Evolutionary conservation across 2,113 vertebrate genomes (phyloP), one percentile per base, ranked within the genome.

Genomic region (Microcebus griseorufus): DNA sequence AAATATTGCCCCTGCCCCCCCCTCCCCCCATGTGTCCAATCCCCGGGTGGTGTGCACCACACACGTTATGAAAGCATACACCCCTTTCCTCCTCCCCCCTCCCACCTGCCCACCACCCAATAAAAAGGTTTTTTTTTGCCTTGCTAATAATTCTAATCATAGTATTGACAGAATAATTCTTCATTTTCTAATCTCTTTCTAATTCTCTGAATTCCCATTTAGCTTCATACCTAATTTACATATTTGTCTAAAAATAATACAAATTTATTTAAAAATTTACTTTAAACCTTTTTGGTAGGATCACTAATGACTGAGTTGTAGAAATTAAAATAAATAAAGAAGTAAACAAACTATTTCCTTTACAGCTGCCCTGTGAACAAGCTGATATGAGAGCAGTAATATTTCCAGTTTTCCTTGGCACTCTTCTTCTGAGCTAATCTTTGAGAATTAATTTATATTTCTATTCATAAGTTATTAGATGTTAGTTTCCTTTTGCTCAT

Each of bases 401-500:
- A 58, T 90, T 96, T 96, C 87, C 86, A 78, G 76, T 75, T 97
- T 98, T 92, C 65, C 64, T 96, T 75, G 82, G 94, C 82, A 32
- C 34, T 88, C 13, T 97, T 97, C 97, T 97, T 95, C 34, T 97
- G 92, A 95, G 69, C 92, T 58, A 75, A 1, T 92, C 55, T 93
- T 96, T 97, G 78, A 97, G 72, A 96, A 89, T 98, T 60, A 96
- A 80, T 95, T 88, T 97, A 70, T 94, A 12, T 82, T 98, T 97
- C 97, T 81, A 97, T 97, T 98, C 95, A 98, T 88, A 97, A 95
- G 62, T 88, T 95, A 64, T 81, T 80, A 94, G 80, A 75, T 95
- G 88, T 93, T 96, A 82, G 75, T 97, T 98, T 98, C 97, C 90
- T 97, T 97, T 97, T 98, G 96, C 95, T 97, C 90, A 98, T 97